A percentile compares a stretch with the other conserved stretches of the same genome.
These are phyloP conservation scores for Prorops nasuta DNA, from an alignment of 1,140 invertebrate species.

Conservation along the genomic window DNA sequence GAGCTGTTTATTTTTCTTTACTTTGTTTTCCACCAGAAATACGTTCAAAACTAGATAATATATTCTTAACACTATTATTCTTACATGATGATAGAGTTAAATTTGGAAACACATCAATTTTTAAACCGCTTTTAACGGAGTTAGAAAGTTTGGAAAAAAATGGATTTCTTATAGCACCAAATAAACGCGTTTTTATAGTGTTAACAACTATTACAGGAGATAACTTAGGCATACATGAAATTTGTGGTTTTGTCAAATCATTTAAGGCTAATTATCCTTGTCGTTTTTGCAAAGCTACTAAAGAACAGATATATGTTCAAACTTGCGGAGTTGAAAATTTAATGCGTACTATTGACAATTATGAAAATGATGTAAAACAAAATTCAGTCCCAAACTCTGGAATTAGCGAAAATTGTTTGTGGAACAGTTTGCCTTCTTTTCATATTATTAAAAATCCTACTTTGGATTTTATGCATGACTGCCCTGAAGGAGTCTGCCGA, in stretches of 20 bases:
- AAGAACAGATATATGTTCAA: background rate
- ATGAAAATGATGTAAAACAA: constrained; percentile 11
- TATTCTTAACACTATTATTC: background rate
- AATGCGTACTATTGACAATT: constrained; percentile 11
- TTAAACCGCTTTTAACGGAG: background rate
- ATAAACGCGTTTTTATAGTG: constrained; percentile 1
- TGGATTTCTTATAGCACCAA: background rate
- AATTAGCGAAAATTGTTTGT: constrained; percentile 20
- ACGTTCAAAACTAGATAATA: background rate
- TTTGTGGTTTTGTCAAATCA: constrained; percentile 12
- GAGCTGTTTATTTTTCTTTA: no score
- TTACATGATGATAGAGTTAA: background rate
- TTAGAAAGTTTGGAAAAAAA: constrained; percentile 1
- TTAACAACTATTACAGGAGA: constrained; percentile 16
- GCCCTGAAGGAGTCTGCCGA: constrained; percentile 13
- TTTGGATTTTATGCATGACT: constrained; percentile 30
- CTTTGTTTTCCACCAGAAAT: background rate
- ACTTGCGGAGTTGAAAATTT: constrained; percentile 3
- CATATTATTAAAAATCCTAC: constrained; percentile 26
- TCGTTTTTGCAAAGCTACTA: constrained; percentile 15
- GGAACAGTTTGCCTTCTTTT: constrained; percentile 27
- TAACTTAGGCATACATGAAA: no score
- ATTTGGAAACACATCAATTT: background rate
- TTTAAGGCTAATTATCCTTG: constrained; percentile 17
- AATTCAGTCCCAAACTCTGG: constrained; percentile 6